Percentiles rank a stretch among this genome's conserved stretches.
phyloP scores from a whole-genome alignment of 2,113 vertebrate species.

The Sclerurus mexicanus region DNA sequence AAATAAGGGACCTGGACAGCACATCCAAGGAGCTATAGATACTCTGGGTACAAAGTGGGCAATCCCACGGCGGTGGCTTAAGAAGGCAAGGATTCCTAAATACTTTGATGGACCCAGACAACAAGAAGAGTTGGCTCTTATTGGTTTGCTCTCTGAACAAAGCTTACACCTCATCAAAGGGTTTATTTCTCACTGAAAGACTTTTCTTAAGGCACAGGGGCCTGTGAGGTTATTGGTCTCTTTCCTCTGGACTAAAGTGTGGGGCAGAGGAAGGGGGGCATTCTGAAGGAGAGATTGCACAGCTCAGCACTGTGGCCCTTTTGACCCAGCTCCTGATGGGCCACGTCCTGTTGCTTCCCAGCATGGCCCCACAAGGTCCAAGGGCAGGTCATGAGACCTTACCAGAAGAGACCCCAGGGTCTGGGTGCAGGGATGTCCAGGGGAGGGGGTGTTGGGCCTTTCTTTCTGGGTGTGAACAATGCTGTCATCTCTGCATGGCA shows the following conservation, averaged over 20 bases:
- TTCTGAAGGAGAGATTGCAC: background rate
- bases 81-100: background rate
- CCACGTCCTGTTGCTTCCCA: background rate
- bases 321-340: background rate
- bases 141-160: background rate
- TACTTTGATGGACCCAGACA: background rate
- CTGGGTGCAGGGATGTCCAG: background rate
- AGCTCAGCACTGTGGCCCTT: background rate
- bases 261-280: fast-evolving
- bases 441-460: background rate
- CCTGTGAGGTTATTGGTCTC: background rate
- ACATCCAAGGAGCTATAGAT: background rate
- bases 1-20: background rate
- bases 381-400: background rate
- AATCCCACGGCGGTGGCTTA: background rate
- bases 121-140: background rate
- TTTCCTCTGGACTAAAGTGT: background rate
- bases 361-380: background rate
- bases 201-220: background rate
- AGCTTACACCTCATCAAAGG: background rate
- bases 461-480: background rate
- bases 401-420: background rate
- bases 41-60: background rate
- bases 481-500: background rate
- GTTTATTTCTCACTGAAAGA: background rate